Percentiles rank a stretch among this genome's conserved stretches.
Conservation (phyloP, 2,113 vertebrate genomes). For the Macrotus californicus region DNA sequence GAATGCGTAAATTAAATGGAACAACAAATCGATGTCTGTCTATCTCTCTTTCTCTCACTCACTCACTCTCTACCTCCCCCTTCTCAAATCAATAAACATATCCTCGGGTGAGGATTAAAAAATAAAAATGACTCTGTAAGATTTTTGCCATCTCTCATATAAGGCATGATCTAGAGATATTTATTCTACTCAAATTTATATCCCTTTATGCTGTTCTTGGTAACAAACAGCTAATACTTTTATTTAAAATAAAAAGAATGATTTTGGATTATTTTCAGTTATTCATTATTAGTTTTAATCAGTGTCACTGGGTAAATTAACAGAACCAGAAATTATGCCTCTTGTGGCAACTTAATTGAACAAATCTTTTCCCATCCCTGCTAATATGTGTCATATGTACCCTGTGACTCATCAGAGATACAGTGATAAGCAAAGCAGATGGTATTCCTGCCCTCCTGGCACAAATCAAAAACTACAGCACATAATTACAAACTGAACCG, state of each 20-base stretch:
- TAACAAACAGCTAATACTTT: neutral
- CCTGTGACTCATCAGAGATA: neutral
- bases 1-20: too few relatives aligned
- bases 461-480: neutral
- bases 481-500: neutral
- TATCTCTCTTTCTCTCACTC: too few relatives aligned
- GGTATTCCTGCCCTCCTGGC: neutral
- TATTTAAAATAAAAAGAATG: neutral
- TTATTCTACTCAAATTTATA: neutral
- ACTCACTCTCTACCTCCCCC: too few relatives aligned
- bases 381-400: neutral
- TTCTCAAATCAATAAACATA: too few relatives aligned
- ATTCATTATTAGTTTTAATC: slow-evolving; percentile 35
- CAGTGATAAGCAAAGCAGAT: neutral
- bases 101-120: neutral
- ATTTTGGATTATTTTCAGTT: neutral
- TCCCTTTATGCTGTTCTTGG: neutral
- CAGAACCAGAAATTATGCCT: neutral
- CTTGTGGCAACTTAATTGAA: neutral
- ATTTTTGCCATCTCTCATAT: neutral
- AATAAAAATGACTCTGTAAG: neutral
- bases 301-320: neutral
- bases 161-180: neutral
- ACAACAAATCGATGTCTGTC: too few relatives aligned
- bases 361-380: neutral